Conservation (phyloP, 2,888 invertebrate genomes). For the Toxonevra muliebris region DNA sequence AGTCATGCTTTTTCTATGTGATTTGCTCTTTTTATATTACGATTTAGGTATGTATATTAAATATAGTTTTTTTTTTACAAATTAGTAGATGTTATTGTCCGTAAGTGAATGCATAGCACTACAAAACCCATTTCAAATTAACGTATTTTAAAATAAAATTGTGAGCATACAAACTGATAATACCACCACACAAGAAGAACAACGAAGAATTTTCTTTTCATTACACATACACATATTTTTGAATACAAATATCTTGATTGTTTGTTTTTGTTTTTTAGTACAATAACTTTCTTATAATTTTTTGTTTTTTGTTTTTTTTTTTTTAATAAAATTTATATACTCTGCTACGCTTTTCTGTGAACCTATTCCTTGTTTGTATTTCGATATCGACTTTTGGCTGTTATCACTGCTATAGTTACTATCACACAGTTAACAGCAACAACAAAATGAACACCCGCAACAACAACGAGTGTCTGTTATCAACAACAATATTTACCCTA, state of each 20-base stretch:
- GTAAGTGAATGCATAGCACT: too few relatives aligned
- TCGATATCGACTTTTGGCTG: conserved; percentile 53
- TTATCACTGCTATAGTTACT: too few relatives aligned
- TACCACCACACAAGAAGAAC: not conserved
- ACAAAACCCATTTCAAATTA: too few relatives aligned
- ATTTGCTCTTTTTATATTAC: too few relatives aligned
- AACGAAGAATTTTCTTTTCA: not conserved
- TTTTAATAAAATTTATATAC: not conserved
- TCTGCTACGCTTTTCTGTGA: conserved; percentile 42
- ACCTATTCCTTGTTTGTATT: conserved; percentile 55
- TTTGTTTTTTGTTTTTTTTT: not conserved
- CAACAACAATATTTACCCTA: too few relatives aligned
- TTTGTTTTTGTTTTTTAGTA: not conserved
- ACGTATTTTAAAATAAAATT: not conserved
- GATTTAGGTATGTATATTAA: too few relatives aligned
- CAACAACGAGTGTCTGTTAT: not conserved
- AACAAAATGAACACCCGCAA: conserved; percentile 23
- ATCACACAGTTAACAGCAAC: conserved; percentile 24
- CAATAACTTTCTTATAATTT: conserved; percentile 9
- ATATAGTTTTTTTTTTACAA: too few relatives aligned
- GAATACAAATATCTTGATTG: not conserved
- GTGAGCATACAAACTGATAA: not conserved
- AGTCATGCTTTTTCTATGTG: too few relatives aligned
- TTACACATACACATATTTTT: not conserved
- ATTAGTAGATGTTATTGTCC: too few relatives aligned